Evolutionary conservation across 2,113 vertebrate species (phyloP).

Genomic region (Dendropsophus ebraccatus): DNA sequence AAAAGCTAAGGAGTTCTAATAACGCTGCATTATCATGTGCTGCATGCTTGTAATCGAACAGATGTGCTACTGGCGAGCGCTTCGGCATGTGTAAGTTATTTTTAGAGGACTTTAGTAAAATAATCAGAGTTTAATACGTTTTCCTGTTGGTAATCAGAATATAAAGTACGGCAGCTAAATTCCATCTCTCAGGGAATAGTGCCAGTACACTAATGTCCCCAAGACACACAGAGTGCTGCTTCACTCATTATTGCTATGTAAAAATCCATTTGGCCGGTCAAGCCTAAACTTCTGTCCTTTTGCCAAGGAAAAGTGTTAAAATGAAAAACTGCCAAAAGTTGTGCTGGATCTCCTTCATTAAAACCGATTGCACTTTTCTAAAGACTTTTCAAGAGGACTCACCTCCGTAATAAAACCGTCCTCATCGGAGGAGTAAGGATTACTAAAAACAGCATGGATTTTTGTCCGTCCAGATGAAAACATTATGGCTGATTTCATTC

Average conservation of each 20-base stretch:
- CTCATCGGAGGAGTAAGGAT: not conserved
- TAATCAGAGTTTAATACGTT: conserved; percentile 48
- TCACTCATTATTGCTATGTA: conserved; percentile 47
- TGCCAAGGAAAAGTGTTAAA: conserved; percentile 55
- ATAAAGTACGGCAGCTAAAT: conserved; percentile 23
- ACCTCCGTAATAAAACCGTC: conserved; percentile 38
- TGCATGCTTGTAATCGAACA: conserved; percentile 16
- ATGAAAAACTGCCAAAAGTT: conserved; percentile 42
- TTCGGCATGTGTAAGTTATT: conserved; percentile 34
- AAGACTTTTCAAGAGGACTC: conserved; percentile 41
- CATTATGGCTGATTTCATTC: not conserved
- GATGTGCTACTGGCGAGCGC: conserved; percentile 38
- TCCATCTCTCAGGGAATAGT: conserved; percentile 34
- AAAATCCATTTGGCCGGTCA: conserved; percentile 43
- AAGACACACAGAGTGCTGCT: conserved; percentile 31
- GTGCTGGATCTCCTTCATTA: conserved; percentile 42
- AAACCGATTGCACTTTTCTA: conserved; percentile 46
- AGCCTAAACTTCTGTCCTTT: conserved; percentile 13
- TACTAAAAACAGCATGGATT: not conserved
- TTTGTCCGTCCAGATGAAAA: not conserved
- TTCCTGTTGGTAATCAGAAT: conserved; percentile 51
- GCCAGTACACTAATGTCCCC: conserved; percentile 30
- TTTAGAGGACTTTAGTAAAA: conserved; percentile 43
- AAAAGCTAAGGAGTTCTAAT: not conserved
- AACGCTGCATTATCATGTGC: conserved; percentile 17